Base-by-base conservation (phyloP, 2,888 invertebrate genomes). In the Cacoxenus indagator region DNA sequence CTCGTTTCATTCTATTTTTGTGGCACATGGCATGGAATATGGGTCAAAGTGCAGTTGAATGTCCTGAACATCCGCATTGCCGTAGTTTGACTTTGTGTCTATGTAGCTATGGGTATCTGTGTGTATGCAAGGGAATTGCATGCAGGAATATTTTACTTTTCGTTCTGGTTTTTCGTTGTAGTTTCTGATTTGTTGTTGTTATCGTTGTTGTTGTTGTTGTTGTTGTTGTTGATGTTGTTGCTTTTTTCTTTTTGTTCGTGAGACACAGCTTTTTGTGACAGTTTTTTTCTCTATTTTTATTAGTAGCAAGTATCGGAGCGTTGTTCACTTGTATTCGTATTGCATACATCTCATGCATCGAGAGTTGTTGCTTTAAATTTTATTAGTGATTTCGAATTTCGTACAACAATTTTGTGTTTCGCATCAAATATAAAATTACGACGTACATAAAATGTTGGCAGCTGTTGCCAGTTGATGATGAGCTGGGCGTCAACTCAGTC, bases 11-110 rank as follows among this genome's bases (percentile, higher is more conserved):
- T 55, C 26, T 55, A 27, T 55, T 55, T 45, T 59, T 64, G 71
- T 74, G 71, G 76, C 71, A 80, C 80, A 82, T 80, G 82, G 80
- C 78, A 78, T 77, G 80, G 85, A 85, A 87, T 86, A 84, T 87
- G 84, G 87, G 87, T 87, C 87, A 87, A 86, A 87, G 86, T 86
- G 86, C 86, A 87, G 87, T 87, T 87, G 87, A 87, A 87, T 83
- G 87, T 87, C 87, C 87, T 87, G 86, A 87, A 87, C 87, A 87
- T 87, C 87, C 86, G 87, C 87, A 87, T 85, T 87, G 87, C 87
- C 86, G 87, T 87, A 87, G 87, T 87, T 87, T 87, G 85, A 85
- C 86, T 87, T 86, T 67, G 45, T 57, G 46, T 62, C 45, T 51
- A 55, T 48, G 46, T 54, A 26, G 68, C 51, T 65, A 29, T 67